Conservation (phyloP, 2,888 invertebrate species). For the Raillietiella orientalis region DNA sequence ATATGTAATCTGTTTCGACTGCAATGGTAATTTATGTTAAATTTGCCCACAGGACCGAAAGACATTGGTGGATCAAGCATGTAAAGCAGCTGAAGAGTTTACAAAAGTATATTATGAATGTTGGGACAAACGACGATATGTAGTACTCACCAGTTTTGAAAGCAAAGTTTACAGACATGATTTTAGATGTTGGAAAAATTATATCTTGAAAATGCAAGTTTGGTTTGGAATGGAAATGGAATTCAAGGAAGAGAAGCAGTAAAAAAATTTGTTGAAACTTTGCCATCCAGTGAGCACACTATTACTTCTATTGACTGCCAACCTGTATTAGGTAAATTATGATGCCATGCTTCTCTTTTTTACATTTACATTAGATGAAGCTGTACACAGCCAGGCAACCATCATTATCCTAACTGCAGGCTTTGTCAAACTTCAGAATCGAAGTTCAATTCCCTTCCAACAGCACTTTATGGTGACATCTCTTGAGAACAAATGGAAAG, state of each 20-base stretch:
- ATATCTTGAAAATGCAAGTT: constrained; percentile 46
- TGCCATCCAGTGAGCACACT: constrained; percentile 45
- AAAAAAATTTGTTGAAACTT: constrained; percentile 45
- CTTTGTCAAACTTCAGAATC: constrained; percentile 31
- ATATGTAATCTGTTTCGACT: too few relatives aligned
- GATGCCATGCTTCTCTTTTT: constrained; percentile 3
- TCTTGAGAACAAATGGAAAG: constrained; percentile 69
- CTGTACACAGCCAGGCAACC: constrained; percentile 39
- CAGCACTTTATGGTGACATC: constrained; percentile 65
- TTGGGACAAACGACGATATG: constrained; percentile 49
- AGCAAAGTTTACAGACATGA: too few relatives aligned
- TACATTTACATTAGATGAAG: constrained; percentile 20
- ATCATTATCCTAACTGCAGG: constrained; percentile 55
- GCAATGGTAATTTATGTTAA: too few relatives aligned
- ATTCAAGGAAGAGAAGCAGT: constrained; percentile 44
- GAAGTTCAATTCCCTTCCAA: constrained; percentile 29
- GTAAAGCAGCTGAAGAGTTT: constrained; percentile 57
- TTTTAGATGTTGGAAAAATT: constrained; percentile 30
- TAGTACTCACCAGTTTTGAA: too few relatives aligned
- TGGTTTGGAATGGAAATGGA: constrained; percentile 79
- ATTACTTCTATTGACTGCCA: constrained; percentile 56
- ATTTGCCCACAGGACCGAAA: constrained; percentile 11
- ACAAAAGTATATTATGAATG: constrained; percentile 61
- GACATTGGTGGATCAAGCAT: constrained; percentile 30
- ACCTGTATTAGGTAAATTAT: constrained; percentile 27